Conservation (phyloP, 2,888 invertebrate genomes). For the Petrolisthes cinctipes region DNA sequence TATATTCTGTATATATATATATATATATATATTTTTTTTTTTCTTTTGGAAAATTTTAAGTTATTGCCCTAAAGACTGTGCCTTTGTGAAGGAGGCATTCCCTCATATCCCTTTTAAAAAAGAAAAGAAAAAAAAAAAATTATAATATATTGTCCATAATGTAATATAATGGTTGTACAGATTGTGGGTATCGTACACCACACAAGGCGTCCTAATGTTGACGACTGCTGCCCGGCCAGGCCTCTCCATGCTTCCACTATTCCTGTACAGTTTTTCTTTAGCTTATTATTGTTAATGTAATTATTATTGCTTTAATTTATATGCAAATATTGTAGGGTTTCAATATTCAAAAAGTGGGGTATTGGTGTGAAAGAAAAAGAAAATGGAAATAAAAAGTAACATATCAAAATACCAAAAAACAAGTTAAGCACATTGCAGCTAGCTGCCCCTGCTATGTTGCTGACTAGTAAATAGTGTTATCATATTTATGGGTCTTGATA, state of each 20-base stretch:
- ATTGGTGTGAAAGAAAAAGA: conserved; percentile 58
- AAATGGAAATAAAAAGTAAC: conserved; percentile 59
- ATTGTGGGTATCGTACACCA: conserved; percentile 45
- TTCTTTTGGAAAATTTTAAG: conserved; percentile 27
- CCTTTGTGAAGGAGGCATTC: conserved; percentile 59
- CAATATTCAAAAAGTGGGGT: conserved; percentile 59
- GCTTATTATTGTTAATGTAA: conserved; percentile 46
- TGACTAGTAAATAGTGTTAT: conserved; percentile 56
- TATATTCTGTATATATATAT: too few relatives aligned
- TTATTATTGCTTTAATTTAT: conserved; percentile 63
- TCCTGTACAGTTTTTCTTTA: conserved; percentile 58
- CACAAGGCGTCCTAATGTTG: conserved; percentile 54
- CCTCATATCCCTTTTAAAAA: conserved; percentile 37
- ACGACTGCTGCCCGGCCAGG: conserved; percentile 60
- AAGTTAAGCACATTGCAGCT: conserved; percentile 60
- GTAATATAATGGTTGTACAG: conserved; percentile 56
- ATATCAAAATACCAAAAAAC: conserved; percentile 60
- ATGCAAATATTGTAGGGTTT: conserved; percentile 61
- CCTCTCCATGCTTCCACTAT: conserved; percentile 62
- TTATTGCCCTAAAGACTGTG: conserved; percentile 49
- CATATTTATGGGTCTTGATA: conserved; percentile 46
- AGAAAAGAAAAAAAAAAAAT: conserved; percentile 43
- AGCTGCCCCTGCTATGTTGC: conserved; percentile 61
- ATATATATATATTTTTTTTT: too few relatives aligned
- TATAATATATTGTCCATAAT: conserved; percentile 53